Conservation (phyloP, 2,113 vertebrate genomes). For the Poeciliopsis retropinna region DNA sequence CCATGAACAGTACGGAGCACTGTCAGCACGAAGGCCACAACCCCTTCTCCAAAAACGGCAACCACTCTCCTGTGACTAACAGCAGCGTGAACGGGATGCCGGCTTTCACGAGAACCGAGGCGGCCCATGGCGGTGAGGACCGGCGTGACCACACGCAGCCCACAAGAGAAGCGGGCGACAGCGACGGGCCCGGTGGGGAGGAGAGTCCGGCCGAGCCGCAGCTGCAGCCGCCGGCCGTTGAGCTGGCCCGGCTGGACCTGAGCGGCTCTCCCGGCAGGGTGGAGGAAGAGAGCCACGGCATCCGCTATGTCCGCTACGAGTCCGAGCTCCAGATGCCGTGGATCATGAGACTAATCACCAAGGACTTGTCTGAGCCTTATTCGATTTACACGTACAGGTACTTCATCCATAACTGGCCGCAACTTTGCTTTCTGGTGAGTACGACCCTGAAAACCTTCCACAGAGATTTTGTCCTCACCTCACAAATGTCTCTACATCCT, state of each 20-base stretch:
- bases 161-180: conserved; percentile 48
- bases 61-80: conserved; percentile 71
- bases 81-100: conserved; percentile 76
- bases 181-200: conserved; percentile 70
- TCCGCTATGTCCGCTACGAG: conserved; percentile 96
- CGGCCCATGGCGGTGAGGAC: conserved; percentile 31
- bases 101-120: conserved; percentile 64
- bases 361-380: conserved; percentile 99
- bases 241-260: conserved; percentile 79
- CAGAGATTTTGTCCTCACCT: neutral
- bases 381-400: conserved; percentile 99
- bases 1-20: conserved; percentile 69
- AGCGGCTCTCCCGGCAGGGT: conserved; percentile 51
- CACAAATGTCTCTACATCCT: neutral
- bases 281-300: conserved; percentile 81
- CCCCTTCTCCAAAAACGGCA: conserved; percentile 76
- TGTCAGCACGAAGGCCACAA: conserved; percentile 70
- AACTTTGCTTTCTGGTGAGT: conserved; percentile 99
- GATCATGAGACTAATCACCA: conserved; percentile 99
- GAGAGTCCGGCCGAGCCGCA: conserved; percentile 60
- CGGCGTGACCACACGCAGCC: conserved; percentile 80
- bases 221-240: conserved; percentile 72
- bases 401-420: conserved; percentile 99
- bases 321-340: conserved; percentile 99
- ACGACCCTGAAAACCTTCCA: neutral